Evolutionary conservation across 1,140 invertebrate genomes (phyloP).

Genomic region (Zophobas morio): DNA sequence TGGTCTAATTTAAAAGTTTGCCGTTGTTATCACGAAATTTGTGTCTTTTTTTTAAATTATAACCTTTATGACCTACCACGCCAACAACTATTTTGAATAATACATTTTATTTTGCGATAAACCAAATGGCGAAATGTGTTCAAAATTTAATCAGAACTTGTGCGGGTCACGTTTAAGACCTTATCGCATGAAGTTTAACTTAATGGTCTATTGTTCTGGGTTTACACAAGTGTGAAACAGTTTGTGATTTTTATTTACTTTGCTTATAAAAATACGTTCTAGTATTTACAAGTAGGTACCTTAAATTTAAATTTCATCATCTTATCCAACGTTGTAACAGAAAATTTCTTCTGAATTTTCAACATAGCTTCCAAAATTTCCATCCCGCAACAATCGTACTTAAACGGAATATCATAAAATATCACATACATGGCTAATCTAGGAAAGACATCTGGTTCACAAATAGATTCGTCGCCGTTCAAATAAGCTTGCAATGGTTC

Average conservation of each 20-base stretch:
- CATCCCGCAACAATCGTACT: background rate
- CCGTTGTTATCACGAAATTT: too few species aligned
- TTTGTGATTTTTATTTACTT: background rate
- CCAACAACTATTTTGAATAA: too few species aligned
- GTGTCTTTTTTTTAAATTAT: too few species aligned
- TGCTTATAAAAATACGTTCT: conserved; percentile 13
- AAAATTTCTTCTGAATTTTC: conserved; percentile 37
- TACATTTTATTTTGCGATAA: too few species aligned
- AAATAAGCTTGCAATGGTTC: conserved; percentile 70
- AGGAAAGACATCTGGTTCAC: conserved; percentile 63
- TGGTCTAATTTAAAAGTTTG: too few species aligned
- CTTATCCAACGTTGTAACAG: conserved; percentile 44
- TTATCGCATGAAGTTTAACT: too few species aligned
- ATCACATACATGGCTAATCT: conserved; percentile 73
- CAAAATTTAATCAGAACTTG: too few species aligned
- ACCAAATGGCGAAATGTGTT: too few species aligned
- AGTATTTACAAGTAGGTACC: background rate
- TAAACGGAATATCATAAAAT: conserved; percentile 73
- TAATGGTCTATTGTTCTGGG: too few species aligned
- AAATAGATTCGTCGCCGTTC: conserved; percentile 60
- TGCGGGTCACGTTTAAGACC: too few species aligned
- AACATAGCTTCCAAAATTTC: conserved; percentile 43
- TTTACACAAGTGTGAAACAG: too few species aligned
- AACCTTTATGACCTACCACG: too few species aligned
- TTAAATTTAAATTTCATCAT: conserved; percentile 31